Conservation (phyloP, 1,140 invertebrate species). For the Kradibia gibbosae region DNA sequence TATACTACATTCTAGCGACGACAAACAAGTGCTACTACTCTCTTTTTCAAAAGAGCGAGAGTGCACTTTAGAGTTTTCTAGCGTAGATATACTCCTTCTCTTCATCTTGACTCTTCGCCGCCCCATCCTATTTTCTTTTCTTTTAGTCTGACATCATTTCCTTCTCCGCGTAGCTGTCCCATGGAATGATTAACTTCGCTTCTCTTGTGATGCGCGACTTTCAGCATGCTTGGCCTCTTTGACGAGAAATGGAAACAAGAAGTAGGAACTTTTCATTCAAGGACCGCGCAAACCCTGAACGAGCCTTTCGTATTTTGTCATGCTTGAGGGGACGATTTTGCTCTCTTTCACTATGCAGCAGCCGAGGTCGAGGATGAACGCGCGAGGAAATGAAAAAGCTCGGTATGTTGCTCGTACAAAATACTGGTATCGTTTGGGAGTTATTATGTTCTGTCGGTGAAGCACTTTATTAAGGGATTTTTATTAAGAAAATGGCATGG, state of each 20-base stretch:
- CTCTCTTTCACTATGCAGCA: neutral
- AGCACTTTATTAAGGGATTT: constrained; percentile 20
- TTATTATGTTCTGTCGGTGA: neutral
- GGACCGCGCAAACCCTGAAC: neutral
- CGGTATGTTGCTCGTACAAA: constrained; percentile 4
- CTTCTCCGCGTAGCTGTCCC: neutral
- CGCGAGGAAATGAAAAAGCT: constrained; percentile 46
- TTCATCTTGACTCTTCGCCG: neutral
- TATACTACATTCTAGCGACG: constrained; percentile 46
- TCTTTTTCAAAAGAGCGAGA: constrained; percentile 47
- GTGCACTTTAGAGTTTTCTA: constrained; percentile 55
- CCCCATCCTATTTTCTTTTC: constrained; percentile 41
- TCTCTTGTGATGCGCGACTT: constrained; percentile 40
- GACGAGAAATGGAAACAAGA: constrained; percentile 51
- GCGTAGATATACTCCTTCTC: neutral
- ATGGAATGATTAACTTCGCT: constrained; percentile 56
- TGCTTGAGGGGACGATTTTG: constrained; percentile 32
- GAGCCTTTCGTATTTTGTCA: constrained; percentile 31
- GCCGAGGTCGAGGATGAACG: neutral
- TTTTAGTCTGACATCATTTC: constrained; percentile 43
- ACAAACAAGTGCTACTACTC: constrained; percentile 54
- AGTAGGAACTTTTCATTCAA: constrained; percentile 46
- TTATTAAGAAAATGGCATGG: neutral
- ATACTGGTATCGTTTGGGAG: neutral
- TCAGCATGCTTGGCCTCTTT: constrained; percentile 45